Evolutionary conservation across 2,113 vertebrate genomes (phyloP).

Genomic region (Caloenas nicobarica): DNA sequence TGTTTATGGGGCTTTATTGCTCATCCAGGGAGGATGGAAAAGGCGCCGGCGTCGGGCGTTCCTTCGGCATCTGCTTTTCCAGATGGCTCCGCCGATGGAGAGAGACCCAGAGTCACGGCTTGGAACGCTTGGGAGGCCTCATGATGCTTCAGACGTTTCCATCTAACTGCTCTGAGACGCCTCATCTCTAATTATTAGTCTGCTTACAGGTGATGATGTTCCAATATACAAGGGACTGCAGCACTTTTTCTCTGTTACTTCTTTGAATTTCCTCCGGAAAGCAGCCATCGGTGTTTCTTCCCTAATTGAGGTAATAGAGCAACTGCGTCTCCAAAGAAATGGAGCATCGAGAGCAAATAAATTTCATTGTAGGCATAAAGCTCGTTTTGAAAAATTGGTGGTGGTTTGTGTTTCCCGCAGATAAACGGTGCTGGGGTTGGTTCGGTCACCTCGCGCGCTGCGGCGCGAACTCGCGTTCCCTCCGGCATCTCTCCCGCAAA

Average conservation of each 20-base stretch:
- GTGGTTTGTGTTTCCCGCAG: neutral
- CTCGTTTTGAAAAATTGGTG: neutral
- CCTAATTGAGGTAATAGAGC: neutral
- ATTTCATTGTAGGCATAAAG: neutral
- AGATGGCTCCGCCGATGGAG: neutral
- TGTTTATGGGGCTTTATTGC: neutral
- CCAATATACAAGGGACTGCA: neutral
- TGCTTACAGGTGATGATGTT: neutral
- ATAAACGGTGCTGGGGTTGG: neutral
- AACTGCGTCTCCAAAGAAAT: neutral
- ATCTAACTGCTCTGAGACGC: neutral
- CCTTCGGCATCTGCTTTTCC: neutral
- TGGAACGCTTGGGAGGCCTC: neutral
- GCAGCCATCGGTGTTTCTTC: neutral
- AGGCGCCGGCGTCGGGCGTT: accelerated
- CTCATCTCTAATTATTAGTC: neutral
- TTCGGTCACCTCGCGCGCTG: neutral
- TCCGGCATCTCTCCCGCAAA: neutral
- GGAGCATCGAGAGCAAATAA: neutral
- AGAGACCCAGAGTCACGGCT: neutral
- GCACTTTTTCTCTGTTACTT: neutral
- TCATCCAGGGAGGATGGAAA: neutral
- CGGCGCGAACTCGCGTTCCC: neutral
- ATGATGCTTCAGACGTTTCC: accelerated
- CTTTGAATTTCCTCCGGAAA: neutral